These are phyloP conservation scores for Adineta ricciae DNA, from an alignment of 2,888 invertebrate genomes.

Conservation along the genomic window DNA sequence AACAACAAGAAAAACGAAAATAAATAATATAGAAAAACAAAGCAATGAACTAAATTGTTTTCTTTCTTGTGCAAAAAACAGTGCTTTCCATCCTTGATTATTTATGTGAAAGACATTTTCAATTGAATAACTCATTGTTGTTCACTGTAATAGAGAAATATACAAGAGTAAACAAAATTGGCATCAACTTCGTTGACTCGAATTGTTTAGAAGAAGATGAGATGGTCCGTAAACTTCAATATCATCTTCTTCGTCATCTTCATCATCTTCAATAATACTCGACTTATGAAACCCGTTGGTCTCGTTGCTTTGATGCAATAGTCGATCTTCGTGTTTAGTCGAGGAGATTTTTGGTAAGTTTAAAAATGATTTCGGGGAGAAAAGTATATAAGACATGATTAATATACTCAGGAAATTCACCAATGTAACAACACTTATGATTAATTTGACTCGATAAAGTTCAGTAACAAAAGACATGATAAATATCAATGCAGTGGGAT, in stretches of 20 bases:
- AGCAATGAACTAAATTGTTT: background rate
- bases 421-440: conserved; percentile 60
- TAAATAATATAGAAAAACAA: background rate
- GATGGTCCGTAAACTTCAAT: conserved; percentile 7
- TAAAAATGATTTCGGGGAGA: conserved; percentile 27
- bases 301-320: background rate
- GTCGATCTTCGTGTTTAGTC: background rate
- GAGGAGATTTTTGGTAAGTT: conserved; percentile 1
- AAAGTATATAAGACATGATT: conserved; percentile 30
- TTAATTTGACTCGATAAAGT: conserved; percentile 84
- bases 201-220: background rate
- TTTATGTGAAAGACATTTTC: background rate
- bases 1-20: background rate
- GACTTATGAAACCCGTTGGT: background rate
- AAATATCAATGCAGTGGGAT: conserved; percentile 82
- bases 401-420: conserved; percentile 33
- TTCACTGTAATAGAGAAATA: background rate
- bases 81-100: background rate
- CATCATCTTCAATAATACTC: background rate
- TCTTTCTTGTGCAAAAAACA: too few relatives aligned
- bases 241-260: conserved; percentile 5
- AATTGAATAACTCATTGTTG: background rate
- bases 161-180: background rate
- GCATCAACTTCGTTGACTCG: background rate
- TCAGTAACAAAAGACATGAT: conserved; percentile 84